These are phyloP conservation scores for Ormyrus nitidulus DNA, from an alignment of 2,888 invertebrate species.

Conservation along the genomic window DNA sequence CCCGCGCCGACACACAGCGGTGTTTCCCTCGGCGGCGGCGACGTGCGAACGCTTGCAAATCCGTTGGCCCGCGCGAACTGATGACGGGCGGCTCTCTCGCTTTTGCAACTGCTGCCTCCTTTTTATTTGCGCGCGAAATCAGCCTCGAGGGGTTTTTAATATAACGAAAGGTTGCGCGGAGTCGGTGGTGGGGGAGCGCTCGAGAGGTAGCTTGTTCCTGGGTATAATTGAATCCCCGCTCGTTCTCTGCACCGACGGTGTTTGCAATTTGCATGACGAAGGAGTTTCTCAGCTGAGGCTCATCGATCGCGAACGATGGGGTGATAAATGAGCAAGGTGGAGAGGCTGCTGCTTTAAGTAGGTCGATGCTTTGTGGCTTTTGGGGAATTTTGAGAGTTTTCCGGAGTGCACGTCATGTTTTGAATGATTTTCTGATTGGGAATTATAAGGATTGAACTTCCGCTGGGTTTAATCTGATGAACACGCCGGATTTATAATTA, in stretches of 20 bases:
- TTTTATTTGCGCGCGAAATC: constrained; percentile 40
- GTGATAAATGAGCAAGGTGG: too few relatives aligned
- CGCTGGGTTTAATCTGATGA: too few relatives aligned
- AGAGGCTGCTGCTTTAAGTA: too few relatives aligned
- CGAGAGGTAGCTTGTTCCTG: not conserved
- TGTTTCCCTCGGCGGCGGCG: not conserved
- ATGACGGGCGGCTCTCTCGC: not conserved
- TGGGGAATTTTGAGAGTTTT: too few relatives aligned
- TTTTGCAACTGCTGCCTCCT: not conserved
- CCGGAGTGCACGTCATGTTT: too few relatives aligned
- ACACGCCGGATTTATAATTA: too few relatives aligned
- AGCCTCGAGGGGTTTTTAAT: constrained; percentile 2
- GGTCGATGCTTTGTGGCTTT: too few relatives aligned
- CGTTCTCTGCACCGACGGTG: not conserved
- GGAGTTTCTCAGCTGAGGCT: not conserved
- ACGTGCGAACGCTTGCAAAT: not conserved
- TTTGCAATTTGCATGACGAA: not conserved
- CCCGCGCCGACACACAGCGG: not conserved
- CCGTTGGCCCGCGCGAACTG: too few relatives aligned
- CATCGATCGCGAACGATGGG: too few relatives aligned
- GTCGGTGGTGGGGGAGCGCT: not conserved
- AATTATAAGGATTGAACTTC: too few relatives aligned
- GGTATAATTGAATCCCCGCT: not conserved
- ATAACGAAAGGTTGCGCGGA: constrained; percentile 13
- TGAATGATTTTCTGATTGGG: too few relatives aligned